phyloP scores from a whole-genome alignment of 2,888 invertebrate species.

The Drosophila prolongata region DNA sequence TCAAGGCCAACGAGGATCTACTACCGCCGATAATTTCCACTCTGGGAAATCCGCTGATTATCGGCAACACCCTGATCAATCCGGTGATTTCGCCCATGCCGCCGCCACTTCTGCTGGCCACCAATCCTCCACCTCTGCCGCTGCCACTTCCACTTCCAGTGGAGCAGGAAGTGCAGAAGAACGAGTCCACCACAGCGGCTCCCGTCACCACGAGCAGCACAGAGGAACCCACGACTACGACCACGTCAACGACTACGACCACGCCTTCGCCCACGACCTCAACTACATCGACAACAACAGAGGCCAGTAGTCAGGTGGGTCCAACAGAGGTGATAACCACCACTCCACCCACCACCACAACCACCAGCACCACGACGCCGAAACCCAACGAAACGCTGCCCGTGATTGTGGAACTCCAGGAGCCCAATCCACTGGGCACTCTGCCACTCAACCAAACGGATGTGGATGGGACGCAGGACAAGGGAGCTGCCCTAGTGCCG shows the following conservation, averaged over 20 bases:
- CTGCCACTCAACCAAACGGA: conserved; percentile 29
- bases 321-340: conserved; percentile 57
- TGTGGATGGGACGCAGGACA: conserved; percentile 22
- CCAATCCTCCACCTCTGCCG: conserved; percentile 29
- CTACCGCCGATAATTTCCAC: conserved; percentile 79
- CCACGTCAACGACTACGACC: conserved; percentile 45
- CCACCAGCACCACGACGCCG: conserved; percentile 63
- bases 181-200: conserved; percentile 26
- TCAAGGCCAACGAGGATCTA: conserved; percentile 76
- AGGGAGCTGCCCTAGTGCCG: conserved; percentile 5
- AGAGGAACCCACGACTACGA: conserved; percentile 48
- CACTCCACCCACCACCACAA: conserved; percentile 69
- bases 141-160: conserved; percentile 33
- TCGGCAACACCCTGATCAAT: conserved; percentile 52
- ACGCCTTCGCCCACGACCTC: neutral
- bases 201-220: conserved; percentile 43
- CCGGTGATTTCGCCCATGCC: conserved; percentile 28
- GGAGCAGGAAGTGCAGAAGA: conserved; percentile 24
- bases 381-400: conserved; percentile 67
- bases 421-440: conserved; percentile 32
- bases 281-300: conserved; percentile 23
- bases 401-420: conserved; percentile 70
- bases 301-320: conserved; percentile 19
- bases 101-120: conserved; percentile 15
- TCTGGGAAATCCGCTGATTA: conserved; percentile 71